Base-by-base conservation (phyloP, 2,113 vertebrate species). In the Sterrhoptilus dennistouni region DNA sequence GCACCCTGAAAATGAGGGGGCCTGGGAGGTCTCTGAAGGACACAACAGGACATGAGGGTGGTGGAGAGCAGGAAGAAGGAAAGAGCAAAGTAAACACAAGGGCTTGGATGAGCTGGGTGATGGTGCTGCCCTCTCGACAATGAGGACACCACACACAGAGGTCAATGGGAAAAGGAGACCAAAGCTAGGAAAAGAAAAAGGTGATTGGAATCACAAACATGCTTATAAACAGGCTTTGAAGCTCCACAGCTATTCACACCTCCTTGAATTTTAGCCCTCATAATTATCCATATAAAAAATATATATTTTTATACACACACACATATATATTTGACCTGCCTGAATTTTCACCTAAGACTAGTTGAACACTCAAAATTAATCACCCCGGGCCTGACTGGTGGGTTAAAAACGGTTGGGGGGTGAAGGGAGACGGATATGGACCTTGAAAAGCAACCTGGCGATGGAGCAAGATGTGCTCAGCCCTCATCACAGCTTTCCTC, bases 311-410 rank as follows among this genome's bases (percentile, higher is more conserved):
- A 61, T 10, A 63, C 12, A 72, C 6, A 36, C 8, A 69, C 21
- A 47, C 38, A 74, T 6, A 59, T 16, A 50, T 65, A 42, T 36
- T 59, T 44, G 52, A 52, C 23, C 59, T 89, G 44, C 22, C 24
- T 74, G 47, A 69, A 76, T 64, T 45, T 76, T 50, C 77, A 79
- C 49, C 49, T 56, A 69, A 35, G 36, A 33, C 40, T 79, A 76
- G 60, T 24, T 49, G 21, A 76, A 38, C 18, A 33, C 42, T 35
- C 31, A 72, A 70, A 83, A 64, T 66, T 27, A 52, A 52, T 54
- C 70, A 72, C 47, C 21, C 36, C 0, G 0, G 53, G 70, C 12
- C 31, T 4, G 2, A 24, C 20, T 82, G 61, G 0, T 25, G 33
- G 16, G 21, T 84, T 74, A 50, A 85, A 77, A 14, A 2, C 54